These are phyloP conservation scores for Tineola bisselliella DNA, from an alignment of 2,888 invertebrate genomes.

Conservation along the genomic window DNA sequence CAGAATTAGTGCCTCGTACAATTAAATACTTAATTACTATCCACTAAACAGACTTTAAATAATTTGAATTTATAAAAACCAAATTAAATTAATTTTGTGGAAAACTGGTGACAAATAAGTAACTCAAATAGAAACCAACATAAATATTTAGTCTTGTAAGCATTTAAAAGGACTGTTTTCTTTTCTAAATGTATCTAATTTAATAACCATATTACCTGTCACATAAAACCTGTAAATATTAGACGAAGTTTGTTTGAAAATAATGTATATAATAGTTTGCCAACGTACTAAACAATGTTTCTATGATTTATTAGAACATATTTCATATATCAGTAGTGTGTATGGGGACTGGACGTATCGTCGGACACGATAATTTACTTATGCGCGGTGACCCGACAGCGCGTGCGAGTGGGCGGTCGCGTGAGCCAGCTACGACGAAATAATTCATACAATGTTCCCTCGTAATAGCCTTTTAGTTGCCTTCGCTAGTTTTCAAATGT, in stretches of 20 bases:
- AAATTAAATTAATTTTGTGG: too few relatives aligned
- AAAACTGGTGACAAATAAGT: too few relatives aligned
- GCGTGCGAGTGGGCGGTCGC: conserved; percentile 29
- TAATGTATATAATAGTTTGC: neutral
- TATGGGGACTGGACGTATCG: neutral
- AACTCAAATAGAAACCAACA: too few relatives aligned
- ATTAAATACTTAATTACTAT: neutral
- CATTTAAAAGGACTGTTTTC: too few relatives aligned
- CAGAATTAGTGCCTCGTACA: neutral
- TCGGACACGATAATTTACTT: conserved; percentile 15
- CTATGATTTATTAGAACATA: conserved; percentile 2
- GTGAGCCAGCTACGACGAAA: conserved; percentile 43
- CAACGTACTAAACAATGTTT: neutral
- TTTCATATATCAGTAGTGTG: conserved; percentile 2
- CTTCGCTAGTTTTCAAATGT: conserved; percentile 52
- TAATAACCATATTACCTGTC: too few relatives aligned
- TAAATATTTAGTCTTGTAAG: too few relatives aligned
- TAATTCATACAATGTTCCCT: conserved; percentile 57
- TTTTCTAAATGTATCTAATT: too few relatives aligned
- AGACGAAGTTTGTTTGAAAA: too few relatives aligned
- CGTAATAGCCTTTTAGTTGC: conserved; percentile 62
- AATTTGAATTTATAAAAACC: too few relatives aligned
- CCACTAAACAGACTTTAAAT: neutral
- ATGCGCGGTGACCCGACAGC: conserved; percentile 16
- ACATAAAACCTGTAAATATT: too few relatives aligned